Evolutionary conservation across 2,888 invertebrate species (phyloP).

Genomic region (Oxycera nigricornis): DNA sequence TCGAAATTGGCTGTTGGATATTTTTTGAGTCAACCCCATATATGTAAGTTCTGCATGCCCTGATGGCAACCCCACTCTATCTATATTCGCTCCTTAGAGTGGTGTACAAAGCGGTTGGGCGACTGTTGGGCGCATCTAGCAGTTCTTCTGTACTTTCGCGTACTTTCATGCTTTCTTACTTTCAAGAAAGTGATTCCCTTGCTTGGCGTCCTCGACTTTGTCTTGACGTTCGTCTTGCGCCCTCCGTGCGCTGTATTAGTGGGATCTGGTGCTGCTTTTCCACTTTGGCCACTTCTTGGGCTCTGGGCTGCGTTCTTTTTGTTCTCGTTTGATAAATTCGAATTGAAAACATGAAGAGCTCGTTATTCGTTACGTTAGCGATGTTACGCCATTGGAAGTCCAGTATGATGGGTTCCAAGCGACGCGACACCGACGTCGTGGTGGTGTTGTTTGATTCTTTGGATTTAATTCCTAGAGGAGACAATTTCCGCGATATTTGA

Average conservation of each 20-base stretch:
- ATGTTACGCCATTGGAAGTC: constrained; percentile 37
- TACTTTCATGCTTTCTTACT: constrained; percentile 33
- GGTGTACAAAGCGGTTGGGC: constrained; percentile 25
- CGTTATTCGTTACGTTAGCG: constrained; percentile 33
- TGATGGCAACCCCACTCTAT: neutral
- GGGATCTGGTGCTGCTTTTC: constrained; percentile 37
- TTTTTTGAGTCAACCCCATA: too few species aligned
- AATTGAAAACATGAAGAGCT: constrained; percentile 39
- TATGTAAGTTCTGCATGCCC: too few species aligned
- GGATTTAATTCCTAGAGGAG: constrained; percentile 16
- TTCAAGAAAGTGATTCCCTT: constrained; percentile 39
- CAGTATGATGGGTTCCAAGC: constrained; percentile 37
- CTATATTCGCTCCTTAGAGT: neutral
- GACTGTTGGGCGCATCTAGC: constrained; percentile 33
- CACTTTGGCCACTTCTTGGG: constrained; percentile 40
- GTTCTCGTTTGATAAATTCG: constrained; percentile 42
- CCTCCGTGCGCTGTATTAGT: constrained; percentile 38
- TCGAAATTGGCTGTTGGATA: too few species aligned
- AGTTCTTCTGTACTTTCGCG: constrained; percentile 36
- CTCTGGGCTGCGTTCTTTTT: constrained; percentile 41
- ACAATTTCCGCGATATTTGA: constrained; percentile 20
- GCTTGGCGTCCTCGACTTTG: constrained; percentile 35
- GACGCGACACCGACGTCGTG: constrained; percentile 18
- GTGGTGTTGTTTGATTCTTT: constrained; percentile 7
- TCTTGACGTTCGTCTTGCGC: constrained; percentile 44